Conservation (phyloP, 2,113 vertebrate species). For the Sclerurus mexicanus region DNA sequence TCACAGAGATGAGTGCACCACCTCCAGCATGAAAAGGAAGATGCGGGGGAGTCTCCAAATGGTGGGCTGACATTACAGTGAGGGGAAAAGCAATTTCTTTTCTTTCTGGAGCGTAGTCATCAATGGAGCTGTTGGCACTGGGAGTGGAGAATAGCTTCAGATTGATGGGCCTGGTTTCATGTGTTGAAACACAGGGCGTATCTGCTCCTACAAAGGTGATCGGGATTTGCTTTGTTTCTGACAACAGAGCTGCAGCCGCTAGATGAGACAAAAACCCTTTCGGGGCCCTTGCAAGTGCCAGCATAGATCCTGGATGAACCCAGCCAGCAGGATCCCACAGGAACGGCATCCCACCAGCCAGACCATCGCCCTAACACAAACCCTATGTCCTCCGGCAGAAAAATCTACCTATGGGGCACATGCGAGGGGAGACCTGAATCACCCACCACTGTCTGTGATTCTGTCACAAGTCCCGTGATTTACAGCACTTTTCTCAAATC, state of each 20-base stretch:
- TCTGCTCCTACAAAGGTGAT: neutral
- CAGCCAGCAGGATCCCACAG: neutral
- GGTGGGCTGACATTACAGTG: slow-evolving; percentile 5
- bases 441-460: neutral
- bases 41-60: slow-evolving; percentile 33
- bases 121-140: slow-evolving; percentile 37
- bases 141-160: slow-evolving; percentile 4
- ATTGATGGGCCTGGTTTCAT: slow-evolving; percentile 42
- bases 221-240: slow-evolving; percentile 27
- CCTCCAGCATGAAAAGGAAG: slow-evolving; percentile 45
- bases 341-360: neutral
- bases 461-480: neutral
- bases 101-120: slow-evolving; percentile 31
- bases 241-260: neutral
- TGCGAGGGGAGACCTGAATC: neutral
- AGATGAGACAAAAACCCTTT: neutral
- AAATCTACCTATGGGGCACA: neutral
- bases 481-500: neutral
- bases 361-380: neutral
- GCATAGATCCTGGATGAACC: neutral
- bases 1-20: slow-evolving; percentile 49
- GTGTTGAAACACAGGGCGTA: slow-evolving; percentile 32
- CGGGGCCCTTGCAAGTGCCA: neutral
- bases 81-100: slow-evolving; percentile 52
- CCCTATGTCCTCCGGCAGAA: neutral